A percentile compares a stretch with the other conserved stretches of the same genome.
Conservation (phyloP, 2,113 vertebrate species). For the Progne subis region DNA sequence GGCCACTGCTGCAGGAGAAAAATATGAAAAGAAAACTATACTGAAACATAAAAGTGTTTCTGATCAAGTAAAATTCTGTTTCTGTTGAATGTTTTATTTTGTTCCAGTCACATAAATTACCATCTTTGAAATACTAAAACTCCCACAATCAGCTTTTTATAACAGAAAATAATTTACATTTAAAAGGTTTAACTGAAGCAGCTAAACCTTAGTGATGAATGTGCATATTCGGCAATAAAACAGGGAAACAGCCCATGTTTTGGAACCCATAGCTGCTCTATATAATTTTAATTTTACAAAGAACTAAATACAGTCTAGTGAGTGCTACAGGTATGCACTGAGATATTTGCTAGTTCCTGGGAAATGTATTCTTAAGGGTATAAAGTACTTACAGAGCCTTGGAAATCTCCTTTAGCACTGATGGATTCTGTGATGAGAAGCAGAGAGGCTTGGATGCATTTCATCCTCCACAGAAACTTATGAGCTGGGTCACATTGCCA, state of each 20-base stretch:
- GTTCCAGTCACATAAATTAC: slow-evolving; percentile 68
- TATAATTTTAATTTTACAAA: slow-evolving; percentile 23
- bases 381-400: slow-evolving; percentile 3
- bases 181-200: slow-evolving; percentile 64
- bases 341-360: slow-evolving; percentile 8
- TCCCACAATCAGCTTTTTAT: slow-evolving; percentile 61
- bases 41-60: slow-evolving; percentile 58
- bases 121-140: slow-evolving; percentile 64
- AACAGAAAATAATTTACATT: slow-evolving; percentile 68
- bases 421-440: not conserved
- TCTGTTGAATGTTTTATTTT: slow-evolving; percentile 73
- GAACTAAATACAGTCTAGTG: not conserved
- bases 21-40: slow-evolving; percentile 18
- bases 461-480: not conserved
- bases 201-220: slow-evolving; percentile 39
- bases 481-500: not conserved
- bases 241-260: not conserved
- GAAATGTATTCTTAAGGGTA: not conserved
- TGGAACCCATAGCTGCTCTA: not conserved
- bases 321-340: not conserved
- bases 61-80: slow-evolving; percentile 67
- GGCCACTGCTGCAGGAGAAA: slow-evolving; percentile 34
- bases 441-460: not conserved
- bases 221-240: slow-evolving; percentile 35
- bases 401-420: slow-evolving; percentile 1